Evolutionary conservation across 2,888 invertebrate genomes (phyloP).

Genomic region (Ephialtes manifestator): DNA sequence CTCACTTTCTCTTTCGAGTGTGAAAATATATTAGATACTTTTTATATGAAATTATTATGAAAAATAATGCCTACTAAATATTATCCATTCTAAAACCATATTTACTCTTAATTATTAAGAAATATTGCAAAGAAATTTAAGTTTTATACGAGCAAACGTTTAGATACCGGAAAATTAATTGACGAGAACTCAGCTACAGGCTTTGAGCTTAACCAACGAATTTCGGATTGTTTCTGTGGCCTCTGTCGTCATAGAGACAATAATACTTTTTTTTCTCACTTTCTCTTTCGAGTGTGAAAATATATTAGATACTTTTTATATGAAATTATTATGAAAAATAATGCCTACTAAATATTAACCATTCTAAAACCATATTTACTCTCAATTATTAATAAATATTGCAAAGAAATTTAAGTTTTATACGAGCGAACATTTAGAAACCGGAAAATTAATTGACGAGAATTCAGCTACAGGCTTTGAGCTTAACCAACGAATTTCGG

Average conservation of each 20-base stretch:
- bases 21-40: not conserved
- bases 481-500: not conserved
- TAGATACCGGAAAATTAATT: constrained; percentile 65
- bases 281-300: no score
- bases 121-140: no score
- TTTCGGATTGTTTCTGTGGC: not conserved
- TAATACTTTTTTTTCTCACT: not conserved
- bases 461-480: constrained; percentile 28
- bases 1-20: not conserved
- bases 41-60: not conserved
- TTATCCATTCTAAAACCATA: no score
- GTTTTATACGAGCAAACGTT: constrained; percentile 56
- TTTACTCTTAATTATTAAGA: no score
- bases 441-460: constrained; percentile 62
- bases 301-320: not conserved
- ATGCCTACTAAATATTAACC: no score
- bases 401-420: no score
- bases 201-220: constrained; percentile 15
- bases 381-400: no score
- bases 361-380: not conserved
- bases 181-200: constrained; percentile 38
- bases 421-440: constrained; percentile 61
- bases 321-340: not conserved
- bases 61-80: no score
- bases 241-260: not conserved